Base-by-base conservation (phyloP, 53 echinoderm and acorn worm species). In the Mesocentrotus franciscanus region DNA sequence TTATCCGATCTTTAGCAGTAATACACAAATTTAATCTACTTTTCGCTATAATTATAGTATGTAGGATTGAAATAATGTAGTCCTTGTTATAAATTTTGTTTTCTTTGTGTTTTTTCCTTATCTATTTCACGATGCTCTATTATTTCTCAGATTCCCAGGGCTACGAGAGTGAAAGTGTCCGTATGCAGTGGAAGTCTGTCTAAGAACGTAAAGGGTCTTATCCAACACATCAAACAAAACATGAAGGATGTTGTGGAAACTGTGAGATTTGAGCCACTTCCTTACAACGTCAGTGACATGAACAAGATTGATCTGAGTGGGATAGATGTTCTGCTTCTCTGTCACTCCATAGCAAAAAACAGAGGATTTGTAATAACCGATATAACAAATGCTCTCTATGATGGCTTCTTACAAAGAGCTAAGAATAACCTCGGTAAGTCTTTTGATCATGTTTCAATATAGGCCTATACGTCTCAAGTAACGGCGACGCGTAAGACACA, bases 271-370 rank as follows among this genome's bases (percentile, higher is more conserved):
- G 60, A 56, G 17, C 32, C 56, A n/a, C 62, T 90, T 6, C 90
- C 90, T 61, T 90, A 60, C 61, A 90, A 90, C 62, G 32, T 90
- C 56, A 60, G 59, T 7, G 90, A 90, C 61, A 57, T 90, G 32
- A 27, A 90, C 62, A 17, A 17, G 17, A 9, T 60, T 15, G 30
- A 60, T 60, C 30, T 90, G 27, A 60, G 58, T 56, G 90, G 30
- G 17, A 61, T 90, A 26, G 90, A 90, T 33, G 90, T 90, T 60
- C 90, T 90, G 8, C 60, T 90, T 15, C 33, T 90, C 57, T 90
- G 90, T 60, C 90, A 90, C 32, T 90, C 90, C 30, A 60, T 90
- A 32, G 90, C n/a, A n/a, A n/a, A 60, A 15, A 90, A 90, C 90
- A 90, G 90, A 60, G 5, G 90, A 30, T 60, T 90, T n/a, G n/a